phyloP scores from a whole-genome alignment of 2,888 invertebrate genomes.

The Embidobia sp. region DNA sequence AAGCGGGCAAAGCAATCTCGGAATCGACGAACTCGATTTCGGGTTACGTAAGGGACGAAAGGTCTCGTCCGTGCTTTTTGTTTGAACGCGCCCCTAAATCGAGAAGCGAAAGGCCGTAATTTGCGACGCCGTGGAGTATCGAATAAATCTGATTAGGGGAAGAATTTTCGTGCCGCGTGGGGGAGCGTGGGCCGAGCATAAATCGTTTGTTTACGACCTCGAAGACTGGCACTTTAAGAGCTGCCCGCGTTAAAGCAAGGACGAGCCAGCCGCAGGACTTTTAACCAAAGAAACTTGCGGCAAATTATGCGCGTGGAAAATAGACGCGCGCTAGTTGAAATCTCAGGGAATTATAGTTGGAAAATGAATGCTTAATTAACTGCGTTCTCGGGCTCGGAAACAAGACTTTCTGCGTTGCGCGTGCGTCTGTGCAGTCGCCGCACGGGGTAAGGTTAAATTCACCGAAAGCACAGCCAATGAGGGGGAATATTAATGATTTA shows the following conservation, averaged over 20 bases:
- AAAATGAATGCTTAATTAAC: constrained; percentile 55
- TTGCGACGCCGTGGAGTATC: constrained; percentile 37
- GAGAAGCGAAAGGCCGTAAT: constrained; percentile 27
- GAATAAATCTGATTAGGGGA: constrained; percentile 52
- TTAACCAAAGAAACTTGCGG: constrained; percentile 38
- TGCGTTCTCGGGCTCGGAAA: constrained; percentile 35
- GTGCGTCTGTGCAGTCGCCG: too few relatives aligned
- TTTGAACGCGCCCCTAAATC: constrained; percentile 3
- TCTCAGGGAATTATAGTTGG: constrained; percentile 33
- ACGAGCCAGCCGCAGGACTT: constrained; percentile 25
- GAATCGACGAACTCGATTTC: constrained; percentile 39
- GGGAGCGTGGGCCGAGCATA: constrained; percentile 26
- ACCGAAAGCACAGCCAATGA: constrained; percentile 42
- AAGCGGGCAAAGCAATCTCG: constrained; percentile 35
- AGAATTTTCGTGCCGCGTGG: constrained; percentile 37
- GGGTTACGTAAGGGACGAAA: not conserved
- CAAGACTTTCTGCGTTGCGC: constrained; percentile 35
- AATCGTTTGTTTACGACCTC: constrained; percentile 61
- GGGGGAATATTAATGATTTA: constrained; percentile 54
- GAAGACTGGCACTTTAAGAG: constrained; percentile 48
- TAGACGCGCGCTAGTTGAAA: constrained; percentile 26
- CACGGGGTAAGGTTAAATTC: constrained; percentile 49
- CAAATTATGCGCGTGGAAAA: constrained; percentile 35
- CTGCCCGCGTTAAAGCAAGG: constrained; percentile 35
- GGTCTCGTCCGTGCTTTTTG: constrained; percentile 9